These are phyloP conservation scores for Puffinus mauretanicus DNA, from an alignment of 2,113 vertebrate species.

Conservation along the genomic window DNA sequence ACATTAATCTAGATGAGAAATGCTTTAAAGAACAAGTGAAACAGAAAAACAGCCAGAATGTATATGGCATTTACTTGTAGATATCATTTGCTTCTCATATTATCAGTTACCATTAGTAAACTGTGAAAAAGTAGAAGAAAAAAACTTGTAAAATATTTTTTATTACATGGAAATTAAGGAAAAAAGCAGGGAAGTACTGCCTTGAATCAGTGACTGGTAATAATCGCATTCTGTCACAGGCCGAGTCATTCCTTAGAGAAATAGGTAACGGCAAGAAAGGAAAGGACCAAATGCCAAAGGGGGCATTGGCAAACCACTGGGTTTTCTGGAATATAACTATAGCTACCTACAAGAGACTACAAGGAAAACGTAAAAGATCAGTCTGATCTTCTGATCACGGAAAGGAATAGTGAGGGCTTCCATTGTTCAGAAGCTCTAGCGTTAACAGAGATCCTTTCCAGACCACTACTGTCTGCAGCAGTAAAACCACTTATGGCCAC, in stretches of 20 bases:
- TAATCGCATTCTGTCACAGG: background rate
- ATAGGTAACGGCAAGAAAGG: background rate
- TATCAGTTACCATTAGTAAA: background rate
- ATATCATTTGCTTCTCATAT: slow-evolving; percentile 9
- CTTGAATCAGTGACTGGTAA: background rate
- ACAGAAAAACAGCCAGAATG: slow-evolving; percentile 25
- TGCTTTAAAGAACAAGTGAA: slow-evolving; percentile 56
- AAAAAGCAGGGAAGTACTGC: background rate
- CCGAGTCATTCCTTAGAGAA: background rate
- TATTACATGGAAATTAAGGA: background rate
- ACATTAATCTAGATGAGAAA: slow-evolving; percentile 59
- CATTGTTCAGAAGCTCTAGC: background rate
- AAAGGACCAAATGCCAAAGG: background rate
- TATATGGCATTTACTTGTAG: background rate
- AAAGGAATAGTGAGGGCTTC: background rate
- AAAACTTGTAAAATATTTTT: background rate
- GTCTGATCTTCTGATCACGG: background rate
- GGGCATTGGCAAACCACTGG: background rate
- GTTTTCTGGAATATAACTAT: background rate
- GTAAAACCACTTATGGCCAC: background rate
- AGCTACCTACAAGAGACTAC: background rate
- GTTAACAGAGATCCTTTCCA: background rate
- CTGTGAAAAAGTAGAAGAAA: background rate
- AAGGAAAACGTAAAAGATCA: background rate
- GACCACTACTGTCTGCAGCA: background rate